Percentiles rank a stretch among this genome's conserved stretches.
These are phyloP conservation scores for Chironex yamaguchii DNA, from an alignment of 30 jellyfish, hydroid and myxozoan genomes.

Conservation along the genomic window DNA sequence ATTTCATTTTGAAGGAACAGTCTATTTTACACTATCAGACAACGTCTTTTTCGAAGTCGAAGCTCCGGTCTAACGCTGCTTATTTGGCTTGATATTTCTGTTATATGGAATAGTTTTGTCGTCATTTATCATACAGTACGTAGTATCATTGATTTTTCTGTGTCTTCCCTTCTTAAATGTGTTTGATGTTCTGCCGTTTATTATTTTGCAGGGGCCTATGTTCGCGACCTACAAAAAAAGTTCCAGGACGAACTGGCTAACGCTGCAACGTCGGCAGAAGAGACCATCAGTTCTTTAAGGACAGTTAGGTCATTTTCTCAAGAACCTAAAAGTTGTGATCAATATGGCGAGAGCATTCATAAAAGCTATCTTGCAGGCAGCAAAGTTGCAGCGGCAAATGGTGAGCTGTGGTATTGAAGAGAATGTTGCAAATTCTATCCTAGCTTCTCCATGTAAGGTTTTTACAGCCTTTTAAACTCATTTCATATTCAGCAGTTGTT, in stretches of 20 bases:
- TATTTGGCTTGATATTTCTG: too few relatives aligned
- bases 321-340: constrained; percentile 70
- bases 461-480: not conserved
- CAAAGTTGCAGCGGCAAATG: constrained; percentile 68
- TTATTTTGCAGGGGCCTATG: constrained; percentile 62
- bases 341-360: constrained; percentile 68
- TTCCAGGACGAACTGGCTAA: constrained; percentile 94
- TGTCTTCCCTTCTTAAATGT: too few relatives aligned
- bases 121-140: too few relatives aligned
- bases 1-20: too few relatives aligned
- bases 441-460: not conserved
- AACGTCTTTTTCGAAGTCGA: too few relatives aligned
- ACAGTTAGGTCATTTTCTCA: constrained; percentile 95
- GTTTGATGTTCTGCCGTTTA: too few relatives aligned
- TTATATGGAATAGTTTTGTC: too few relatives aligned
- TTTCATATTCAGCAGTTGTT: not conserved
- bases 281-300: constrained; percentile 79
- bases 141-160: too few relatives aligned
- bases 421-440: too few relatives aligned
- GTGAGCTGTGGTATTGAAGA: constrained; percentile 24
- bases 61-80: too few relatives aligned
- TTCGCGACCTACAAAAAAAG: constrained; percentile 73
- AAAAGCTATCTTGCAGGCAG: constrained; percentile 75
- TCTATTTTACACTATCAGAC: too few relatives aligned
- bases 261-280: constrained; percentile 89